Base-by-base conservation (phyloP, 2,797 vertebrate genomes). In the Chloroceryle inda region DNA sequence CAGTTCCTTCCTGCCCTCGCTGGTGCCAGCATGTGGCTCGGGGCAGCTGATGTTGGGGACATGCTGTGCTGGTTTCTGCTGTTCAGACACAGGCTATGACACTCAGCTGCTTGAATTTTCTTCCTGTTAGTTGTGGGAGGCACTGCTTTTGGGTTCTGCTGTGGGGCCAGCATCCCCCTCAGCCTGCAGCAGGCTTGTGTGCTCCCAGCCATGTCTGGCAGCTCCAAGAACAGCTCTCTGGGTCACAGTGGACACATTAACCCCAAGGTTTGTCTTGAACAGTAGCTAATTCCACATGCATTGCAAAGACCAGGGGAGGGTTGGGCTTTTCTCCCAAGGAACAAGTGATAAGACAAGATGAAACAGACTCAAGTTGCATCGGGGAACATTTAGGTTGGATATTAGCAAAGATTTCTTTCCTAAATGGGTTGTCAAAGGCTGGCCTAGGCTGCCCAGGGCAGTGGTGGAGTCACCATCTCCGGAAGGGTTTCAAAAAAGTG, bases 11-110 rank as follows among this genome's bases (percentile, higher is more conserved):
- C 24, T 23, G 3, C 17, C 24, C 47, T 24, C 20, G 6, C 21
- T 1, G 1, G 33, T 50, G 59, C 79, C 59, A 63, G 49, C 4
- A 0, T 1, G 16, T 44, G 73, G 26, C 80, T 52, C 0, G 0
- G 82, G 19, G 62, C 72, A 74, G 81, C 73, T 72, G 74, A 3
- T 0, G 0, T 1, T 0, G 5, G 42, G 74, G 56, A n/a, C 2
- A 1, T 0, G 1, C 50, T 33, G 62, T 10, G 13, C 71, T 56
- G 31, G 31, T 31, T 55, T 73, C 53, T 1, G 3, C 49, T 0
- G 6, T 52, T 75, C 7, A 6, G 31, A 29, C 24, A 1, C 47
- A 29, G 49, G 33, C 61, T 47, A 27, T 47, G 13, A 38, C 0
- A 0, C 42, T 62, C 6, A 1, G 18, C 33, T 56, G 69, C 63